Conservation (phyloP, 2,797 vertebrate genomes). For the Acrossocheilus fasciatus region DNA sequence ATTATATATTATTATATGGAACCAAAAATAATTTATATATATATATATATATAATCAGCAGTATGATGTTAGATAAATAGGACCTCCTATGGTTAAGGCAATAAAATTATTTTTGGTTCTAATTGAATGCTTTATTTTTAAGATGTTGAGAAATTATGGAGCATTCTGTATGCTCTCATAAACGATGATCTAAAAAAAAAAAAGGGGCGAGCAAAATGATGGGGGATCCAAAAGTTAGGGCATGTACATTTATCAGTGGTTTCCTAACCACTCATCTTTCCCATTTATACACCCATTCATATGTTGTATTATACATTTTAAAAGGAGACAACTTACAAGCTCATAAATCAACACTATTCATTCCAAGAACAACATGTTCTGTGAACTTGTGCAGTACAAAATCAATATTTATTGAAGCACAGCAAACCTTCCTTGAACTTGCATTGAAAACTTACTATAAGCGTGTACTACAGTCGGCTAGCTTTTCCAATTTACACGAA, state of each 20-base stretch:
- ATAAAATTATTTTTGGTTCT: constrained; percentile 10
- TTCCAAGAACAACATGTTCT: background rate
- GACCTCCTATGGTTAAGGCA: background rate
- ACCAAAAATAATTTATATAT: no score
- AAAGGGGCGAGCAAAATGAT: background rate
- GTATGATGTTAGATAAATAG: background rate
- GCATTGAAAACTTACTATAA: background rate
- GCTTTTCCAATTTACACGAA: constrained; percentile 50
- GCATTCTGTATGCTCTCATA: background rate
- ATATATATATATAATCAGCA: background rate
- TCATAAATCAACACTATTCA: background rate
- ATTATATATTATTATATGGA: no score
- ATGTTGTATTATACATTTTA: background rate
- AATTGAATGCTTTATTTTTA: constrained; percentile 13
- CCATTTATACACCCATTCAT: background rate
- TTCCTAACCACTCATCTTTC: constrained; percentile 10
- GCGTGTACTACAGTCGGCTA: background rate
- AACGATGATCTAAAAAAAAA: background rate
- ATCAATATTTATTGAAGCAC: constrained; percentile 29
- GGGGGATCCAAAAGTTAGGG: constrained; percentile 6
- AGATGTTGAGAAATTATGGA: background rate
- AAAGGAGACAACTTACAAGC: background rate
- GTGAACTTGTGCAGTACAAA: background rate
- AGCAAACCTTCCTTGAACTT: background rate
- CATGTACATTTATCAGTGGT: constrained; percentile 26